A percentile compares a stretch with the other conserved stretches of the same genome.
Evolutionary conservation across 2,888 invertebrate species (phyloP).

Genomic region (Balanococcus diminutus): DNA sequence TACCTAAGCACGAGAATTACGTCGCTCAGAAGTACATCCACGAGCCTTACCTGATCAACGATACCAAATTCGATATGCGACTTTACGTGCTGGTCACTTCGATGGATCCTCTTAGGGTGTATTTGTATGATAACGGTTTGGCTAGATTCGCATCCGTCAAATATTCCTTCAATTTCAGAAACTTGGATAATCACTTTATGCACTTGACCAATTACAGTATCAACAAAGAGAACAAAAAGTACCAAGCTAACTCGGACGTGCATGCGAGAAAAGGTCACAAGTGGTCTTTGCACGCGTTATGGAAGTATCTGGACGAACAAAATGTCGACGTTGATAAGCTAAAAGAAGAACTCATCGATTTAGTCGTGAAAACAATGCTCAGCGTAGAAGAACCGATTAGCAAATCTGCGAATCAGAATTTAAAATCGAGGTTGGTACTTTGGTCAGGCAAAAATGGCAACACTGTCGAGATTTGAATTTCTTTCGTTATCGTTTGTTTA

Average conservation of each 20-base stretch:
- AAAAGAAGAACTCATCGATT: constrained; percentile 84
- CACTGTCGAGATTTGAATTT: neutral
- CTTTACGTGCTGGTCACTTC: constrained; percentile 94
- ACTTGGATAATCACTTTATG: constrained; percentile 84
- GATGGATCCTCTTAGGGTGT: constrained; percentile 89
- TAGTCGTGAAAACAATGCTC: constrained; percentile 92
- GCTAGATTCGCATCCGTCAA: constrained; percentile 86
- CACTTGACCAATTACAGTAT: constrained; percentile 92
- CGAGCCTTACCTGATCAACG: constrained; percentile 85
- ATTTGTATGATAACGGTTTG: constrained; percentile 93
- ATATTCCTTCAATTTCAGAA: constrained; percentile 64
- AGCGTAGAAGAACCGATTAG: constrained; percentile 81
- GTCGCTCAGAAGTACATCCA: constrained; percentile 86
- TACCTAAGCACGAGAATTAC: constrained; percentile 86
- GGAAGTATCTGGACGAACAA: constrained; percentile 76
- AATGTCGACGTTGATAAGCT: constrained; percentile 78
- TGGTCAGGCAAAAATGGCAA: neutral
- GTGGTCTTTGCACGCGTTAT: constrained; percentile 82
- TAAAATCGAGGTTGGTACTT: constrained; percentile 69
- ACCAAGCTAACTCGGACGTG: constrained; percentile 88
- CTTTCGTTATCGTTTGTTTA: neutral
- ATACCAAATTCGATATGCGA: constrained; percentile 95
- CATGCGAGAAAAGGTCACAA: constrained; percentile 92
- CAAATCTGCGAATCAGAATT: constrained; percentile 73
- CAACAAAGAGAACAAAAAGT: constrained; percentile 83